Evolutionary conservation across 2,113 vertebrate species (phyloP).

Genomic region (Corythoichthys haematopterus): DNA sequence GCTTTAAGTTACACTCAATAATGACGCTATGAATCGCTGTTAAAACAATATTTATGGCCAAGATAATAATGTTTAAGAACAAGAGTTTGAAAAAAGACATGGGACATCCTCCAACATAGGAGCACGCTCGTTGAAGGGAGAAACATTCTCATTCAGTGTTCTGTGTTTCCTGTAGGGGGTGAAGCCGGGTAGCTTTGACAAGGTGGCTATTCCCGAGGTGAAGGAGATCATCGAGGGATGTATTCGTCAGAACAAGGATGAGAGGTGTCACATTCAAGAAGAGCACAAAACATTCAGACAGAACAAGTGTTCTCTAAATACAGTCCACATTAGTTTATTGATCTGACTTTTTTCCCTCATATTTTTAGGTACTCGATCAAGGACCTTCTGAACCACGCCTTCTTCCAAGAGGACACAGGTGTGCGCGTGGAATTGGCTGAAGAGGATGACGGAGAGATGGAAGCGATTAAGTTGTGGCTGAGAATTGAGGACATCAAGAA

Average conservation of each 20-base stretch:
- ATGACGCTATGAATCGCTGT: background rate
- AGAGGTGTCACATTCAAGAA: conserved; percentile 74
- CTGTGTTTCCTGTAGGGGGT: conserved; percentile 83
- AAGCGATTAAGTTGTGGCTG: conserved; percentile 93
- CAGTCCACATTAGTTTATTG: background rate
- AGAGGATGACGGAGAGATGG: conserved; percentile 95
- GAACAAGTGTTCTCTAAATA: background rate
- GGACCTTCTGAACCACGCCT: conserved; percentile 96
- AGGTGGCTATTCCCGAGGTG: conserved; percentile 97
- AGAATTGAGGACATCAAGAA: conserved; percentile 97
- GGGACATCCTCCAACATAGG: conserved; percentile 8
- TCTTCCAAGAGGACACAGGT: conserved; percentile 98
- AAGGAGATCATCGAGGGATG: conserved; percentile 99
- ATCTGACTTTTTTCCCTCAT: conserved; percentile 3
- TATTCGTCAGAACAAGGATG: conserved; percentile 95
- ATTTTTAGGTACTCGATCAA: conserved; percentile 89
- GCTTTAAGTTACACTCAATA: background rate
- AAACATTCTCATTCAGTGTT: conserved; percentile 51
- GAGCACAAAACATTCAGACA: background rate
- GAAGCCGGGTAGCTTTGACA: conserved; percentile 97
- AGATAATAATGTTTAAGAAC: background rate
- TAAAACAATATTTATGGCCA: background rate
- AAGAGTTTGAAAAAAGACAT: background rate
- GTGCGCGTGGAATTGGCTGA: conserved; percentile 96
- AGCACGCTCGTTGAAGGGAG: background rate